Percentiles rank a stretch among this genome's conserved stretches.
Conservation (phyloP, 2,888 invertebrate species). For the Esperia sulphurella region DNA sequence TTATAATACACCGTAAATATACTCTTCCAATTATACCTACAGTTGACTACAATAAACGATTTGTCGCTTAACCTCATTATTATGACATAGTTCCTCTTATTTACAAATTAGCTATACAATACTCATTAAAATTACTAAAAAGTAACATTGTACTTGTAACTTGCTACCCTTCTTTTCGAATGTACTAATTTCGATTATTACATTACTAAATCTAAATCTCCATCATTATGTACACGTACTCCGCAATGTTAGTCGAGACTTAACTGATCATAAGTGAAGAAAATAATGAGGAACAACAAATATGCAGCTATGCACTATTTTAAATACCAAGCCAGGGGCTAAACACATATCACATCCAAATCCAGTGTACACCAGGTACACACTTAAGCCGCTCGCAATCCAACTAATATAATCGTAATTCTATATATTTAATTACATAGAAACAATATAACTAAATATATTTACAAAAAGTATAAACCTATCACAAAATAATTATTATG, state of each 20-base stretch:
- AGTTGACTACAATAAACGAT: conserved; percentile 75
- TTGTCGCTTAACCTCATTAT: conserved; percentile 75
- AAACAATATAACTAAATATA: conserved; percentile 27
- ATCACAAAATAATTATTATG: conserved; percentile 59
- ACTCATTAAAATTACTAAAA: conserved; percentile 67
- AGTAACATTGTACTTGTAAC: conserved; percentile 76
- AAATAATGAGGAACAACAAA: conserved; percentile 71
- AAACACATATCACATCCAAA: conserved; percentile 63
- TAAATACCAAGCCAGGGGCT: conserved; percentile 41
- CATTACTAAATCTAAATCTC: conserved; percentile 44
- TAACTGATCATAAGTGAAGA: conserved; percentile 68
- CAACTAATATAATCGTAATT: conserved; percentile 25
- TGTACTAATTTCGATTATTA: conserved; percentile 60
- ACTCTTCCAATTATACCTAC: conserved; percentile 69
- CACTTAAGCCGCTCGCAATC: conserved; percentile 64
- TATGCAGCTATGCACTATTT: conserved; percentile 59
- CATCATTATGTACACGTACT: conserved; percentile 61
- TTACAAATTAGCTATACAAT: conserved; percentile 76
- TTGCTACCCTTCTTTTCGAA: conserved; percentile 63
- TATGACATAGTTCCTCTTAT: conserved; percentile 78
- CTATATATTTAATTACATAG: neutral
- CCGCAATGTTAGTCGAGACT: conserved; percentile 69
- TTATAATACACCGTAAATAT: conserved; percentile 53
- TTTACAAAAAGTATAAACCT: conserved; percentile 69
- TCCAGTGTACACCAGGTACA: conserved; percentile 37